Evolutionary conservation across 1,140 invertebrate species (phyloP).

Genomic region (Drosophila sproati): DNA sequence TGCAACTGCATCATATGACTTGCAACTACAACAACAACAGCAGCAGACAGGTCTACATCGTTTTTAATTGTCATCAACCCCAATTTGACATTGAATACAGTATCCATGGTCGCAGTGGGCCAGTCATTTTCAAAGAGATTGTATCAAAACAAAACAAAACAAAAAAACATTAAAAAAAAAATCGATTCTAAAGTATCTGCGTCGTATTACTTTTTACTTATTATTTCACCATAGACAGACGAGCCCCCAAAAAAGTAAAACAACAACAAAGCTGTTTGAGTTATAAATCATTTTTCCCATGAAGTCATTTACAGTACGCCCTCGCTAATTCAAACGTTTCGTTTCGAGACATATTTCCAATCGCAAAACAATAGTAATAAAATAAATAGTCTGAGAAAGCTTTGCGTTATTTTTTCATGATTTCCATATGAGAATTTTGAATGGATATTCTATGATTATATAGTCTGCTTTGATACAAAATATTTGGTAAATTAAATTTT

Average conservation of each 20-base stretch:
- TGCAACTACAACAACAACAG: background rate
- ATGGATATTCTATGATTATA: too few species aligned
- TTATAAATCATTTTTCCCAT: conserved; percentile 3
- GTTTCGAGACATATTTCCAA: background rate
- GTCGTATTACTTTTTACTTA: conserved; percentile 29
- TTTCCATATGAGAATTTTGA: too few species aligned
- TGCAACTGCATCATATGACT: background rate
- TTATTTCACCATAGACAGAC: conserved; percentile 74
- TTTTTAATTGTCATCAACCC: conserved; percentile 37
- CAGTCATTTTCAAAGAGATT: conserved; percentile 14
- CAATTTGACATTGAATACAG: conserved; percentile 56
- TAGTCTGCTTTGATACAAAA: too few species aligned
- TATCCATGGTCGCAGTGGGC: conserved; percentile 39
- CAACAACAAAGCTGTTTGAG: conserved; percentile 11
- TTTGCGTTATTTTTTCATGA: too few species aligned
- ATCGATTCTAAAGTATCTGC: conserved; percentile 12
- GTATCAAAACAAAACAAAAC: too few species aligned
- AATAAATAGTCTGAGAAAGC: too few species aligned
- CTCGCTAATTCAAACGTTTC: background rate
- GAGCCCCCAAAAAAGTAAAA: conserved; percentile 68
- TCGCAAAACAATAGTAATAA: background rate
- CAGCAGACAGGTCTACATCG: background rate
- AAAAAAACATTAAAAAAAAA: too few species aligned
- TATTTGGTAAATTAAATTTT: too few species aligned
- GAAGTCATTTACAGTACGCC: background rate